Conservation (phyloP, 2,888 invertebrate genomes). For the Sesia apiformis region DNA sequence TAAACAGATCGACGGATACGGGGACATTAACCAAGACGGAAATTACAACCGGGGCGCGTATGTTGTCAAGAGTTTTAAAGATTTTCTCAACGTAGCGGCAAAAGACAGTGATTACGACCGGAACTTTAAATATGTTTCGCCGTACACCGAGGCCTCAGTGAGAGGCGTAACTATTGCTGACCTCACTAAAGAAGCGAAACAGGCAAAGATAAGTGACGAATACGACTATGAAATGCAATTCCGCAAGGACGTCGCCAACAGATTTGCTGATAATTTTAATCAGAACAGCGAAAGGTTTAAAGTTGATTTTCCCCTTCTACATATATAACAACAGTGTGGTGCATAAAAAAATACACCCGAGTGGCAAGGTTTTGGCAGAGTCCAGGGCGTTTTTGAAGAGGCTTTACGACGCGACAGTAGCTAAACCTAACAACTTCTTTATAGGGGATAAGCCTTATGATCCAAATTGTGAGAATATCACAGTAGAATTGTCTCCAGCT, state of each 20-base stretch:
- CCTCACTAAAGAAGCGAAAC: background rate
- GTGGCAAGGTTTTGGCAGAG: constrained; percentile 27
- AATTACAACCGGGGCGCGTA: constrained; percentile 39
- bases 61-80: constrained; percentile 48
- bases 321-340: constrained; percentile 52
- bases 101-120: constrained; percentile 29
- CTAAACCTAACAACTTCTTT: constrained; percentile 7
- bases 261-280: constrained; percentile 55
- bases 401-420: constrained; percentile 21
- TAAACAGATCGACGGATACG: constrained; percentile 14
- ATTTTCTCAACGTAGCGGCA: constrained; percentile 39
- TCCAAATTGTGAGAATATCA: constrained; percentile 37
- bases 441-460: constrained; percentile 22
- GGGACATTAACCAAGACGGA: constrained; percentile 19
- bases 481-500: constrained; percentile 50
- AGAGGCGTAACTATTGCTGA: constrained; percentile 25
- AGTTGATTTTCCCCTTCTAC: constrained; percentile 50
- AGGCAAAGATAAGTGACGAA: constrained; percentile 15
- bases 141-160: constrained; percentile 23
- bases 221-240: constrained; percentile 46
- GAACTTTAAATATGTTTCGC: constrained; percentile 14
- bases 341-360: constrained; percentile 24
- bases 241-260: constrained; percentile 41
- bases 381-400: constrained; percentile 44
- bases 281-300: constrained; percentile 48